phyloP scores from a whole-genome alignment of 2,888 invertebrate genomes.

The Gisinianus flammeolus region DNA sequence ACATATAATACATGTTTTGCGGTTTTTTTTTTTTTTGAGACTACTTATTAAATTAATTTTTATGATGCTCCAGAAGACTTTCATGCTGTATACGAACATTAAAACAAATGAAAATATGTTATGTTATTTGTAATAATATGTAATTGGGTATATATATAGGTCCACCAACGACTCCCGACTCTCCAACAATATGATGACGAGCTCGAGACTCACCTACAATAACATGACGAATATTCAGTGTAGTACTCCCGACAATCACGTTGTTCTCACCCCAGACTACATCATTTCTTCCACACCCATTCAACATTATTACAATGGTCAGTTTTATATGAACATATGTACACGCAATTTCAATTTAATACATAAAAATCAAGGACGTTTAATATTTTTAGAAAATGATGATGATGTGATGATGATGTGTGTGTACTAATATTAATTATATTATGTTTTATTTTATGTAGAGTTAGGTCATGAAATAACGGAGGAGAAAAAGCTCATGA shows the following conservation, averaged over 20 bases:
- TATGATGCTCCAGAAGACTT: background rate
- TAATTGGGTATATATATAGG: too few species aligned
- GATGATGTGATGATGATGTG: too few species aligned
- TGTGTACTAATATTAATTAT: background rate
- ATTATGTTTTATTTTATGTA: background rate
- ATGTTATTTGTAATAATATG: too few species aligned
- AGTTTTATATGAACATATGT: background rate
- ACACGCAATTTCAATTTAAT: too few species aligned
- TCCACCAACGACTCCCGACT: constrained; percentile 35
- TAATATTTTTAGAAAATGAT: too few species aligned
- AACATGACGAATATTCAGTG: constrained; percentile 43
- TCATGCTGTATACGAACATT: too few species aligned
- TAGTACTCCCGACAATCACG: constrained; percentile 38
- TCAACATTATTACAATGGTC: constrained; percentile 38
- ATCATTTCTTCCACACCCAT: constrained; percentile 41
- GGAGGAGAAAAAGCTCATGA: constrained; percentile 31
- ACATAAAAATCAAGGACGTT: too few species aligned
- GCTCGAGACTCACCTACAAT: constrained; percentile 38
- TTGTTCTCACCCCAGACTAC: constrained; percentile 40
- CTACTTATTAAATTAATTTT: background rate
- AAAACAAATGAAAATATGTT: too few species aligned
- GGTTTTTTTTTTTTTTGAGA: background rate
- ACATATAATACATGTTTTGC: background rate
- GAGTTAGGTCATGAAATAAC: background rate
- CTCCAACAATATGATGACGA: constrained; percentile 39